phyloP scores from a whole-genome alignment of 2,113 vertebrate genomes.

The Falcunculus frontatus region DNA sequence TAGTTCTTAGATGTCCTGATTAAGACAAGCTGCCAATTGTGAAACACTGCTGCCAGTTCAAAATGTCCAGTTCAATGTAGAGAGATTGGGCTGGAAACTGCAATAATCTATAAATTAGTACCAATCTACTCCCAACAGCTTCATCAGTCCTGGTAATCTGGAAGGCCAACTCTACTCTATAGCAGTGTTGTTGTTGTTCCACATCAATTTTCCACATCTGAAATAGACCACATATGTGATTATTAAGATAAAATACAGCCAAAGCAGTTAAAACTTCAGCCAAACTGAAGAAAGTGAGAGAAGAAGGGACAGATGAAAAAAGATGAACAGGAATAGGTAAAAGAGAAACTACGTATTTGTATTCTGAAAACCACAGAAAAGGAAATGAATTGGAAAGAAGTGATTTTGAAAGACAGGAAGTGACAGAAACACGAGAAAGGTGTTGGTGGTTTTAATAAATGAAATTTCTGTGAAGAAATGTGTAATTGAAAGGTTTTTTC shows the following conservation, averaged over 20 bases:
- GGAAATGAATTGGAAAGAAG: background rate
- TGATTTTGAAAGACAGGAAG: background rate
- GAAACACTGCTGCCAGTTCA: background rate
- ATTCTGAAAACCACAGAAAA: background rate
- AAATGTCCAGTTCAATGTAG: background rate
- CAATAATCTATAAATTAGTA: background rate
- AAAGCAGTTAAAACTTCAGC: background rate
- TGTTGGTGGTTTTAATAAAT: background rate
- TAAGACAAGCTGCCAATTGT: background rate
- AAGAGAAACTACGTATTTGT: background rate
- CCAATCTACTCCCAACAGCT: background rate
- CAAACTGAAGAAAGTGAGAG: background rate
- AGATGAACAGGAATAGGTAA: background rate
- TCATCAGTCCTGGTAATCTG: background rate
- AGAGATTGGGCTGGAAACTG: background rate
- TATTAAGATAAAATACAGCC: background rate
- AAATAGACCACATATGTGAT: background rate
- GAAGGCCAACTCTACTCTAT: background rate
- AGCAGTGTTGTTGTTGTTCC: background rate
- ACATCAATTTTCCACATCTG: background rate
- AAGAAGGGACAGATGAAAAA: background rate
- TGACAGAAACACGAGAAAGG: background rate
- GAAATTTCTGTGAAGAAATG: background rate
- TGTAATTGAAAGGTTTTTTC: background rate
- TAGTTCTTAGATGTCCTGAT: background rate